Evolutionary conservation across 2,113 vertebrate genomes (phyloP).

Genomic region (Coracopsis vasa): DNA sequence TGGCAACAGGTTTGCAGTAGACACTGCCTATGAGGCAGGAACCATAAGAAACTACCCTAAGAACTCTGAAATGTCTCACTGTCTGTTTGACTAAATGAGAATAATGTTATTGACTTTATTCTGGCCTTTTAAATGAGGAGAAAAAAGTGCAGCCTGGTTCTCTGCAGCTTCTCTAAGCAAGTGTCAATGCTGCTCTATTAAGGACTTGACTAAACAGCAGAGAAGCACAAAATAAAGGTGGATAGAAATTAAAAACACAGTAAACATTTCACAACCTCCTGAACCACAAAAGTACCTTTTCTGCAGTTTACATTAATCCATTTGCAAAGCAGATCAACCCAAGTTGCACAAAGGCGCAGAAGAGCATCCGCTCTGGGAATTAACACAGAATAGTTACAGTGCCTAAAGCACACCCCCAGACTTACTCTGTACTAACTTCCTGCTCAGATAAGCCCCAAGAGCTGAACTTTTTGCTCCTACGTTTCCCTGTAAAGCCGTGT

Average conservation of each 20-base stretch:
- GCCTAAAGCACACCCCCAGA: background rate
- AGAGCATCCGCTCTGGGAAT: background rate
- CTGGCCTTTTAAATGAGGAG: background rate
- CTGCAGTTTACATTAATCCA: background rate
- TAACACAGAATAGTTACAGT: background rate
- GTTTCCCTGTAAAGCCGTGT: background rate
- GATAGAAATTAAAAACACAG: background rate
- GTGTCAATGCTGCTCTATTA: background rate
- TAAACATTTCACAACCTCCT: background rate
- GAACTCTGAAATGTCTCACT: background rate
- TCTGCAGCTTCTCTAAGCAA: background rate
- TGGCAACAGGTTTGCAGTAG: background rate
- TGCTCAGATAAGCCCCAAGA: slow-evolving; percentile 26
- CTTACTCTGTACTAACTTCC: background rate
- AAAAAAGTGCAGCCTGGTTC: background rate
- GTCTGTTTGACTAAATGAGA: background rate
- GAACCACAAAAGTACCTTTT: background rate
- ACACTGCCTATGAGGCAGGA: background rate
- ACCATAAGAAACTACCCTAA: background rate
- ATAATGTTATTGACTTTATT: background rate
- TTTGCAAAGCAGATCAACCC: background rate
- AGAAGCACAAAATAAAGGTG: background rate
- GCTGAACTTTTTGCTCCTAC: slow-evolving; percentile 1
- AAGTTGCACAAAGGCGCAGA: background rate
- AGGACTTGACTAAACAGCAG: background rate